Evolutionary conservation across 2,797 vertebrate genomes (phyloP).

Genomic region (Pseudopleuronectes americanus): DNA sequence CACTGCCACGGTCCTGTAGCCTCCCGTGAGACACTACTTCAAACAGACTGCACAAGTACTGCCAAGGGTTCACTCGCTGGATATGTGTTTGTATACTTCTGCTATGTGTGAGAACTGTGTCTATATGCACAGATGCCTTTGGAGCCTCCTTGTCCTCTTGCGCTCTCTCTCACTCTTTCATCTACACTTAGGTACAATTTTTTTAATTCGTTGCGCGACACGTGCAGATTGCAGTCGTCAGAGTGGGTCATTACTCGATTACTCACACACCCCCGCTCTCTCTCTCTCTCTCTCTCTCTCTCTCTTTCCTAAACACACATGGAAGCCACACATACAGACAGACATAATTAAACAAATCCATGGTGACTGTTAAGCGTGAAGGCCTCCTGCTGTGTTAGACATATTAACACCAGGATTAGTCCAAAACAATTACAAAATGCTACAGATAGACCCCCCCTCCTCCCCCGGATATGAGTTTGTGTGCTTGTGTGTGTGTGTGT

Average conservation of each 20-base stretch:
- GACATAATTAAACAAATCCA: slow-evolving; percentile 74
- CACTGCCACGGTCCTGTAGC: slow-evolving; percentile 68
- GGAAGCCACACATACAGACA: slow-evolving; percentile 34
- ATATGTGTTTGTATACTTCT: slow-evolving; percentile 33
- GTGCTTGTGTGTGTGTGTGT: not conserved
- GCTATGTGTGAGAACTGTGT: slow-evolving; percentile 27
- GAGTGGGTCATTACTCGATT: slow-evolving; percentile 24
- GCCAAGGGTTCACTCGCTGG: slow-evolving; percentile 78
- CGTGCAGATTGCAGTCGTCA: slow-evolving; percentile 32
- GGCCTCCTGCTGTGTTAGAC: slow-evolving; percentile 67
- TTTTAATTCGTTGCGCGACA: slow-evolving; percentile 32
- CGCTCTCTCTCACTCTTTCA: not conserved
- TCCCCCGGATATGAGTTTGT: slow-evolving; percentile 12
- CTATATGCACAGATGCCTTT: slow-evolving; percentile 43
- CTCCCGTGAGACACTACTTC: slow-evolving; percentile 85
- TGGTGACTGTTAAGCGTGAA: slow-evolving; percentile 64
- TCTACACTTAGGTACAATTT: slow-evolving; percentile 26
- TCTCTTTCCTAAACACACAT: slow-evolving; percentile 35
- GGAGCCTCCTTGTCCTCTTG: slow-evolving; percentile 12
- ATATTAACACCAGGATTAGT: slow-evolving; percentile 76
- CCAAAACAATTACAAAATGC: slow-evolving; percentile 73
- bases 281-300: not conserved
- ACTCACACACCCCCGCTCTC: slow-evolving; percentile 22
- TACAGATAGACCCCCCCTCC: slow-evolving; percentile 36
- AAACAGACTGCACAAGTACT: slow-evolving; percentile 88